Base-by-base conservation (phyloP, 2,797 vertebrate genomes). In the Mormyrus proboscirostris region DNA sequence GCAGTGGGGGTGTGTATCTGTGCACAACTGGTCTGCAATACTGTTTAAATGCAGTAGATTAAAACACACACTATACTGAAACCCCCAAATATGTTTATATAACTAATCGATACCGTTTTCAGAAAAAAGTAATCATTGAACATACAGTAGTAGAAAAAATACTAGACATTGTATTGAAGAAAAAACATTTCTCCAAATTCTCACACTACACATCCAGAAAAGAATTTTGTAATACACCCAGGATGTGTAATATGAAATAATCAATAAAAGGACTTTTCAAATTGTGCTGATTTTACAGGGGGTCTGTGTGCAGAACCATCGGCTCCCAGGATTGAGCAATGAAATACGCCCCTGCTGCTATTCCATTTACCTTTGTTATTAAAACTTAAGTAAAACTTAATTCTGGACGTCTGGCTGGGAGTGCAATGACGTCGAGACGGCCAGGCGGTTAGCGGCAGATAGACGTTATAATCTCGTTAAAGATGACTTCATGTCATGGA, bases 401-500 rank as follows among this genome's bases (percentile, higher is more conserved):
- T 38, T 55, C 33, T 38, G 50, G 38, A 16, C 29, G 53, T 59
- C 85, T 7, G 50, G 33, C 53, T 59, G 29, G 5, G 33, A 87
- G 53, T 19, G 73, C 47, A 16, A 16, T 16, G 47, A 57, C 29
- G 19, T 7, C 16, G 19, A 83, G 33, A 29, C 53, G 10, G 16
- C 69, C 50, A 25, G 73, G 73, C 51, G 50, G 51, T 57, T 44
- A 55, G n/a, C 44, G 9, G 16, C 73, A 88, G 88, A 88, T 33
- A 79, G 33, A 88, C 25, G 19, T n/a, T 14, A 57, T 57, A 88
- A 88, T 57, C 69, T 14, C 9, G 33, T 57, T 57, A 83, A 88
- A 57, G 73, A 47, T 22, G 88, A 88, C 53, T 25, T 88, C 73
- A 57, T 88, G 73, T 53, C 25, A 10, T 22, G 88, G 14, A 55